Base-by-base conservation (phyloP, 30 jellyfish, hydroid and myxozoan species). In the Aurelia sp. region DNA sequence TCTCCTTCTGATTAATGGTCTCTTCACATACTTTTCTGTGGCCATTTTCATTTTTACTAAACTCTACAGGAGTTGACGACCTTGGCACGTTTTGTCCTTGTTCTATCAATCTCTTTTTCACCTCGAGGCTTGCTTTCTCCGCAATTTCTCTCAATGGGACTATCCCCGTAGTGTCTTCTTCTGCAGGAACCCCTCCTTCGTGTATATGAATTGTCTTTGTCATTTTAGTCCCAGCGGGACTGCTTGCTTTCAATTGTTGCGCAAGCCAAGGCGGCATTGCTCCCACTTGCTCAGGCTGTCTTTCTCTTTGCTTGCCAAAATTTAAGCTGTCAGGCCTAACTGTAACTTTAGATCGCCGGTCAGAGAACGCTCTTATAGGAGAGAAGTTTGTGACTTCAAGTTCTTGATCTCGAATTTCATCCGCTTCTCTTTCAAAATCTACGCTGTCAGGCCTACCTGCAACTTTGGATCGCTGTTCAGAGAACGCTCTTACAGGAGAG, bases 261-360 rank as follows among this genome's bases (percentile, higher is more conserved):
- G 97, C 97, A n/a, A 93, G 80, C 98, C 98, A 93, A 13, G 90
- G 96, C 1, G 98, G 97, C 76, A 93, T 60, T 21, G 75, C 21
- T 15, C 55, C 55, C 55, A 44, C 55, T 8, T 44, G 55, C 55
- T 44, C 55, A 0, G 55, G 16, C 55, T 44, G 55, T 44, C 10
- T 67, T 8, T 12, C 63, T 27, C 62, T 81, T 52, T 15, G 21
- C 48, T 33, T 78, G 57, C 18, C 55, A 44, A 44, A 44, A 8
- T 44, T 16, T 44, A 44, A 44, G 16, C 55, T 44, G 15, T 44
- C 16, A 44, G 55, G 55, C 55, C 55, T 44, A 44, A 0, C 13
- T 5, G 55, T 16, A 44, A 44, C 55, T 44, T 7, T 44, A 44
- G 55, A 44, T 44, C 55, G 55, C 55, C 7, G 55, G 0, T 44